A percentile compares a stretch with the other conserved stretches of the same genome.
Conservation (phyloP, 2,888 invertebrate genomes). For the Leptinotarsa haldemani region DNA sequence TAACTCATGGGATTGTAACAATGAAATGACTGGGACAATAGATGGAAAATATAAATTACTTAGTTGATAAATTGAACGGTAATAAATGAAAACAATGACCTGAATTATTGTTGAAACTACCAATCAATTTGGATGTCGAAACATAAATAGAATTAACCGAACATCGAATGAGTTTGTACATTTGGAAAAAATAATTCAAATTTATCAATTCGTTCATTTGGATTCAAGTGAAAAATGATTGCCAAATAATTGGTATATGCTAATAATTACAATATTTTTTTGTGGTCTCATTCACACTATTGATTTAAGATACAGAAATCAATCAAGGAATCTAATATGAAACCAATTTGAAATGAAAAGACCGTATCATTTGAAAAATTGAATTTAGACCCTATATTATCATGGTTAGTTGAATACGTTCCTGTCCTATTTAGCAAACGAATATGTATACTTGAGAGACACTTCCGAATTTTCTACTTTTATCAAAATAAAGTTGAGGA, state of each 20-base stretch:
- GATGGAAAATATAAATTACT: neutral
- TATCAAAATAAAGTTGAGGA: too few species aligned
- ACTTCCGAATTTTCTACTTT: too few species aligned
- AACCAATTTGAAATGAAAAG: too few species aligned
- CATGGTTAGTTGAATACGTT: too few species aligned
- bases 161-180: neutral
- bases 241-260: neutral
- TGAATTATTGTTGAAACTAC: constrained; percentile 1
- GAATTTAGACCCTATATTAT: too few species aligned
- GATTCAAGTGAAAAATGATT: neutral
- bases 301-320: too few species aligned
- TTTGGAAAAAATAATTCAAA: neutral
- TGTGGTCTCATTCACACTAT: too few species aligned
- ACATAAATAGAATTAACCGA: neutral
- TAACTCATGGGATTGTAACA: neutral
- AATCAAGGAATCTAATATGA: too few species aligned
- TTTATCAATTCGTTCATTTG: neutral
- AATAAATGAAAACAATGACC: constrained; percentile 8
- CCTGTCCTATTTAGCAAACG: too few species aligned
- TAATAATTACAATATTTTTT: neutral
- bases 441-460: too few species aligned
- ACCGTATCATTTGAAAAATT: too few species aligned
- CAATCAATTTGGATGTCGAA: neutral
- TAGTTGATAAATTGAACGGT: constrained; percentile 2
- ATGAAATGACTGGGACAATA: neutral